Percentiles rank a stretch among this genome's conserved stretches.
phyloP scores from a whole-genome alignment of 2,888 invertebrate species.

The Ophion ventricosus region DNA sequence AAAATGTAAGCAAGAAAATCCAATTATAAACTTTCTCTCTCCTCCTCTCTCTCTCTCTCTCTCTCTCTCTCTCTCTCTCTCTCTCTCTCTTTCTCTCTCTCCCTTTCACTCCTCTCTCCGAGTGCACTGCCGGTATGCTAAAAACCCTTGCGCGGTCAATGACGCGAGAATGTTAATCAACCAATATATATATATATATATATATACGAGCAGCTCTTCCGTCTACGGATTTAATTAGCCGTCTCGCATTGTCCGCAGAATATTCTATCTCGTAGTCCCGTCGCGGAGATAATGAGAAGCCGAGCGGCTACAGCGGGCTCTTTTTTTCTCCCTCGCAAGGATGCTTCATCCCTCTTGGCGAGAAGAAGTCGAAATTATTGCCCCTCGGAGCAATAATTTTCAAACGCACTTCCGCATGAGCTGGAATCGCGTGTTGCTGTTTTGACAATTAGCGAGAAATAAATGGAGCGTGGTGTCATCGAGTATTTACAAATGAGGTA shows the following conservation, averaged over 20 bases:
- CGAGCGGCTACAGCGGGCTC: neutral
- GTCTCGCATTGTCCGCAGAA: slow-evolving; percentile 30
- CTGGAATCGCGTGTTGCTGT: neutral
- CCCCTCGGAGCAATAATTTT: slow-evolving; percentile 16
- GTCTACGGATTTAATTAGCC: slow-evolving; percentile 49
- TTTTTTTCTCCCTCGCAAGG: neutral
- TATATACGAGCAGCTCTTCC: slow-evolving; percentile 15
- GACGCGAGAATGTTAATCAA: slow-evolving; percentile 44
- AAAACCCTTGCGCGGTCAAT: slow-evolving; percentile 23
- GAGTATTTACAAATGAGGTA: neutral
- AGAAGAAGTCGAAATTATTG: too few species aligned
- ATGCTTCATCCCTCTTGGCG: neutral
- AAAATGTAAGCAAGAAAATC: too few species aligned
- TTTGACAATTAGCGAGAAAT: neutral
- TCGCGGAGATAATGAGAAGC: neutral
- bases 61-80: too few species aligned
- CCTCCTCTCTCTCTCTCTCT: too few species aligned
- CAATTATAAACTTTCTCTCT: too few species aligned
- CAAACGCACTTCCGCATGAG: neutral
- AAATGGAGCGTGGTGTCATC: neutral
- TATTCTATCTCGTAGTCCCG: slow-evolving; percentile 24
- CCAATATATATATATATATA: neutral
- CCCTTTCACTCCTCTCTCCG: too few species aligned
- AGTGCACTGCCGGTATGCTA: too few species aligned
- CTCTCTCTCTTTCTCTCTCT: neutral